phyloP scores from a whole-genome alignment of 2,113 vertebrate species.

The Hemicordylus capensis region DNA sequence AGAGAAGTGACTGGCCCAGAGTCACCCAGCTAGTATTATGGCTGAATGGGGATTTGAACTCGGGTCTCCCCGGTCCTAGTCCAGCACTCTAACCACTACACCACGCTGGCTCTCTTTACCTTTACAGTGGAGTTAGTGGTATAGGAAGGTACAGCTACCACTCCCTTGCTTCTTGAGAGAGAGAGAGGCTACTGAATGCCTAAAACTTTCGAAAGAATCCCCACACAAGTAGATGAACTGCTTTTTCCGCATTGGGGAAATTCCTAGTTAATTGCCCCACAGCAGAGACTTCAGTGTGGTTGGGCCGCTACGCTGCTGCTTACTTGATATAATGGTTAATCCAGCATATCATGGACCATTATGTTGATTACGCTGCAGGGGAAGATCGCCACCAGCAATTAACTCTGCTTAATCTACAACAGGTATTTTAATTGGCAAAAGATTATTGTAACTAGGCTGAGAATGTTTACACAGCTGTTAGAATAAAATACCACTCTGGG shows the following conservation, averaged over 20 bases:
- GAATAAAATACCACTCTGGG: slow-evolving; percentile 23
- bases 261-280: neutral
- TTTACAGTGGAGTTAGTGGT: too few species aligned
- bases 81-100: too few species aligned
- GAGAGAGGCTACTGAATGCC: neutral
- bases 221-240: too few species aligned
- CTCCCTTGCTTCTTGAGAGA: too few species aligned
- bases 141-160: too few species aligned
- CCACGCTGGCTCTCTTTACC: too few species aligned
- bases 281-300: neutral
- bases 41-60: too few species aligned
- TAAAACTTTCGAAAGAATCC: neutral
- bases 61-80: too few species aligned
- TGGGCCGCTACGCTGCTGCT: neutral
- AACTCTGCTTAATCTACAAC: slow-evolving; percentile 26
- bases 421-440: slow-evolving; percentile 30
- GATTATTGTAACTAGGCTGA: slow-evolving; percentile 27
- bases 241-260: neutral
- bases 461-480: slow-evolving; percentile 35
- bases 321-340: slow-evolving; percentile 4
- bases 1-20: too few species aligned
- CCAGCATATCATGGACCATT: neutral
- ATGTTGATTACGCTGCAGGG: slow-evolving; percentile 1
- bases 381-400: slow-evolving; percentile 12
- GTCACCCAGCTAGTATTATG: too few species aligned